Conservation (phyloP, 1,140 invertebrate genomes). For the Zophobas atratus region DNA sequence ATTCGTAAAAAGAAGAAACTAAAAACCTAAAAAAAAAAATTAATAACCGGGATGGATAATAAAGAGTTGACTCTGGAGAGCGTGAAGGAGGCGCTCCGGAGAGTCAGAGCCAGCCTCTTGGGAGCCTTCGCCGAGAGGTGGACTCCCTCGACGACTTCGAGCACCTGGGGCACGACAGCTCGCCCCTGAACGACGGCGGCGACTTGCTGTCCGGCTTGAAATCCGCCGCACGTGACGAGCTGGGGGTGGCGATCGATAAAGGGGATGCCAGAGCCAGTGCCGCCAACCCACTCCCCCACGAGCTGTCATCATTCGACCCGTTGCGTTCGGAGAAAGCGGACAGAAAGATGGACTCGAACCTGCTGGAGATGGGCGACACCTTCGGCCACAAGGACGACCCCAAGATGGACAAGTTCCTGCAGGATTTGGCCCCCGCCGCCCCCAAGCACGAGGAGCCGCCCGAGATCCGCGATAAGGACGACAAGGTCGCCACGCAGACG, state of each 20-base stretch:
- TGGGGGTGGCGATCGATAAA: slow-evolving; percentile 60
- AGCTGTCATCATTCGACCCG: slow-evolving; percentile 51
- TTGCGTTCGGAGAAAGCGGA: slow-evolving; percentile 44
- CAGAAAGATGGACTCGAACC: slow-evolving; percentile 61
- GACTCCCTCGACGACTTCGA: slow-evolving; percentile 82
- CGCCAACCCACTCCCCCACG: slow-evolving; percentile 50
- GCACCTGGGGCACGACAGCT: slow-evolving; percentile 74
- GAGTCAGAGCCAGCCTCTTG: slow-evolving; percentile 19
- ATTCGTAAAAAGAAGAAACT: slow-evolving; percentile 1
- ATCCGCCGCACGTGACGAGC: slow-evolving; percentile 51
- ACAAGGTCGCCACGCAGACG: slow-evolving; percentile 68
- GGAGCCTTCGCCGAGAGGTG: slow-evolving; percentile 66
- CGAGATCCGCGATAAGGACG: slow-evolving; percentile 50
- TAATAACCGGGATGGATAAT: slow-evolving; percentile 29
- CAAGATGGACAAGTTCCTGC: slow-evolving; percentile 62
- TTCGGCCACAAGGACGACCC: slow-evolving; percentile 59
- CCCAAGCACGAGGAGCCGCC: slow-evolving; percentile 61
- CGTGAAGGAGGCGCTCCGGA: neutral
- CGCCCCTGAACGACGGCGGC: slow-evolving; percentile 53
- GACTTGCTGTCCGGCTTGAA: slow-evolving; percentile 50
- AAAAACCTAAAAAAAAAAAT: slow-evolving; percentile 13
- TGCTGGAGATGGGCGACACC: slow-evolving; percentile 59
- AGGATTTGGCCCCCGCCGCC: slow-evolving; percentile 59
- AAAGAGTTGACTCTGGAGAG: slow-evolving; percentile 8
- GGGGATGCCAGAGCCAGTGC: slow-evolving; percentile 53